Evolutionary conservation across 2,888 invertebrate genomes (phyloP), one percentile per base, ranked within the genome.

Genomic region (Lycocerus yunnanus): DNA sequence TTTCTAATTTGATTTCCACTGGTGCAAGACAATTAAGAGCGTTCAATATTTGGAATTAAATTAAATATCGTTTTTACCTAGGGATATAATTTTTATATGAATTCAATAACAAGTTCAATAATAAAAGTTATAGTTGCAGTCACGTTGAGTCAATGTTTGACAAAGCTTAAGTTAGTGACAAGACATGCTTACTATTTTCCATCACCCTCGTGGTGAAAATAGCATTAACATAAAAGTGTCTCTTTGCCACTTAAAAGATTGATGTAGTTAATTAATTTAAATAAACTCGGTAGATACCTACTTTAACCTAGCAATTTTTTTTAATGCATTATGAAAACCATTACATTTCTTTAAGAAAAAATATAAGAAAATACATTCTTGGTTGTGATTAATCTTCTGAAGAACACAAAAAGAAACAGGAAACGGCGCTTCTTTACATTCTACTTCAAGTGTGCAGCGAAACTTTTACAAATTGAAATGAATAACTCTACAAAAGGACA

Each of bases 131-230:
- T 65, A 16, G 43, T 71, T 71, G 65, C 68, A 71, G 74, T 74
- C 74, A 74, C 74, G 74, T 74, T 74, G 68, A 65, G 74, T 74
- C 68, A 74, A 74, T 68, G 74, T 74, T 74, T 74, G 68, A 20
- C 58, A 66, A 68, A 63, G 60, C 18, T 20, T 43, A 58, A 27
- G 74, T 66, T 68, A 58, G 71, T 71, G 68, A 71, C 74, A 60
- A 18, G 61, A 66, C 63, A 68, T 59, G 71, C 20, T 14, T 18
- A 43, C 43, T 8, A n/a, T 43, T 43, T 43, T 43, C 13, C n/a
- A 43, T 8, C n/a, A n/a, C n/a, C n/a, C 1, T n/a, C 5, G 6
- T 6, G 6, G 43, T n/a, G n/a, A n/a, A 5, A n/a, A n/a, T n/a
- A 43, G 5, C n/a, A n/a, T 18, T 1, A 63, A 20, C 13, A 5